phyloP scores from a whole-genome alignment of 1,140 invertebrate species.

The Mycetomoellerius zeteki region DNA sequence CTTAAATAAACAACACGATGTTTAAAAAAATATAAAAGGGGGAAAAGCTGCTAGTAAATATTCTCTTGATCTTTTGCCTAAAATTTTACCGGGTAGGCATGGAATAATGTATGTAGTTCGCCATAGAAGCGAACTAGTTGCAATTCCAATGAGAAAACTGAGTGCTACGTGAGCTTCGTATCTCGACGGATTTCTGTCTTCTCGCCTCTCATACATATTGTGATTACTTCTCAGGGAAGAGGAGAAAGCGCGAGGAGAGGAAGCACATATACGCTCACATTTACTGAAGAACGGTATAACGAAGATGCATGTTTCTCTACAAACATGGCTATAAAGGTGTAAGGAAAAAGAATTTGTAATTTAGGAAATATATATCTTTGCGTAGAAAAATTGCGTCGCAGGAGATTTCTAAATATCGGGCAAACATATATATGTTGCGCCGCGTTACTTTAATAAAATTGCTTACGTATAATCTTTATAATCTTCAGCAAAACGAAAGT shows the following conservation, averaged over 20 bases:
- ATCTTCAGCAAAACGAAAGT: constrained; percentile 35
- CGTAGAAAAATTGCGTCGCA: constrained; percentile 19
- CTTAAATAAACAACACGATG: not conserved
- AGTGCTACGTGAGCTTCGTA: constrained; percentile 79
- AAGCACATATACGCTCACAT: constrained; percentile 48
- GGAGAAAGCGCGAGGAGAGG: constrained; percentile 42
- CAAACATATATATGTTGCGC: not conserved
- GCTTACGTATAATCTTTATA: constrained; percentile 7
- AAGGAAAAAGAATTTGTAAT: constrained; percentile 18
- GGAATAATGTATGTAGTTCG: constrained; percentile 79
- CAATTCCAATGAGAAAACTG: constrained; percentile 85
- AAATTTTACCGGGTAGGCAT: constrained; percentile 72
- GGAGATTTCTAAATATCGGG: constrained; percentile 14
- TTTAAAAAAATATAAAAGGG: not conserved
- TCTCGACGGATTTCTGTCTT: constrained; percentile 80
- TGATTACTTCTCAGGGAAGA: constrained; percentile 83
- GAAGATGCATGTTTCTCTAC: constrained; percentile 37
- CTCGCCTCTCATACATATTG: constrained; percentile 85
- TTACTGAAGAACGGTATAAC: constrained; percentile 54
- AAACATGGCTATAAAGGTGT: constrained; percentile 16
- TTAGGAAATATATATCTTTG: constrained; percentile 1
- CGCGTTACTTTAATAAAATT: constrained; percentile 36
- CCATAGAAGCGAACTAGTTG: constrained; percentile 80
- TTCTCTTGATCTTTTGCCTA: constrained; percentile 71
- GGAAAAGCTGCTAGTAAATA: not conserved